Base-by-base conservation (phyloP, 2,113 vertebrate species). In the Gymnarchus niloticus region DNA sequence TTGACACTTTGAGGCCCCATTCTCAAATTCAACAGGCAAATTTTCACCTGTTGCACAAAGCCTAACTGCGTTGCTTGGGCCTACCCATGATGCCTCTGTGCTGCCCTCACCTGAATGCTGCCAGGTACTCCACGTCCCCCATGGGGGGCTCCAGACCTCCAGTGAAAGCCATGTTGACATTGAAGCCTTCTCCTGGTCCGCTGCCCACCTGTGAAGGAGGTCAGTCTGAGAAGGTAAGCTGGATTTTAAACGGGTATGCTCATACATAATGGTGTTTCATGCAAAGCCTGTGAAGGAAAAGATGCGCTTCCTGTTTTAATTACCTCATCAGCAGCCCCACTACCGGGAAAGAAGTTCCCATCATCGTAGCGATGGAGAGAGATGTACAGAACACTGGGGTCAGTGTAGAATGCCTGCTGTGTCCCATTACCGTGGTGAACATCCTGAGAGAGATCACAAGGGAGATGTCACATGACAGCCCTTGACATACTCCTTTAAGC, bases 271-370 rank as follows among this genome's bases (percentile, higher is more conserved):
- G n/a, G n/a, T n/a, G n/a, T n/a, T n/a, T n/a, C n/a, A n/a, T n/a
- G n/a, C n/a, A n/a, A n/a, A n/a, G n/a, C n/a, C n/a, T n/a, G n/a
- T n/a, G n/a, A 19, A 41, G 7, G 59, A 2, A 33, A 9, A 46
- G 37, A 23, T 49, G 9, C 10, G 3, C 33, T 21, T 69, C 28
- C 17, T n/a, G 2, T 48, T 44, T 3, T 9, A 25, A 87, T 83
- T 88, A 98, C 98, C 96, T 99, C 98, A 0, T 99, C 97, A 0
- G 98, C 96, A 0, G 97, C 97, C 0, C 98, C 98, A 0, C 98
- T 99, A 88, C 98, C 98, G 0, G 98, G 98, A 86, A 99, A 99
- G 94, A 99, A 99, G 94, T 99, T 99, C 4, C 98, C 98, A 0
- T 99, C 97, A 1, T 99, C 98, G 0, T 99, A 99, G 92, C 98